Evolutionary conservation across 2,888 invertebrate genomes (phyloP).

Genomic region (Phlogophora meticulosa): DNA sequence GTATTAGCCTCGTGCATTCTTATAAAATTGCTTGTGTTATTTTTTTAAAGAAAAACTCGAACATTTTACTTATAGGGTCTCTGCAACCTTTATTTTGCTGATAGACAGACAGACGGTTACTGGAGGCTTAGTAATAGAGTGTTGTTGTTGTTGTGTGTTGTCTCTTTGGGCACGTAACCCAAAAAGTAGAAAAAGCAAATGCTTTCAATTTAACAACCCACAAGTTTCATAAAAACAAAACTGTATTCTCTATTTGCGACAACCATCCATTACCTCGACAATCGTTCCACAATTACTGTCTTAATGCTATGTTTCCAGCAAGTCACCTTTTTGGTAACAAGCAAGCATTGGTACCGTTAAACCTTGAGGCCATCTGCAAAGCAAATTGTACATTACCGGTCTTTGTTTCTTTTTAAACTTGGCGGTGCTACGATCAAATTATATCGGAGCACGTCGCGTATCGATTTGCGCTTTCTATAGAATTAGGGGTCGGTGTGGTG

Average conservation of each 20-base stretch:
- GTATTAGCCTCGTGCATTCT: too few relatives aligned
- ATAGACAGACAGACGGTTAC: too few relatives aligned
- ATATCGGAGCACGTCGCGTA: slow-evolving; percentile 77
- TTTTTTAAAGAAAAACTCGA: too few relatives aligned
- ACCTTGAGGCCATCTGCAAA: slow-evolving; percentile 47
- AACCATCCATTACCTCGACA: background rate
- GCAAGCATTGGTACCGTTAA: slow-evolving; percentile 42
- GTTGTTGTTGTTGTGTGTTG: too few relatives aligned
- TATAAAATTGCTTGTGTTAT: too few relatives aligned
- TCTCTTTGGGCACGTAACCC: too few relatives aligned
- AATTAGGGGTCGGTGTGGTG: slow-evolving; percentile 72
- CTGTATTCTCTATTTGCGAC: background rate
- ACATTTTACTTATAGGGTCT: too few relatives aligned
- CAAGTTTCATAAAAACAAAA: background rate
- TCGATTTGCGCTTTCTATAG: slow-evolving; percentile 77
- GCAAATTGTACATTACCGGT: slow-evolving; percentile 33
- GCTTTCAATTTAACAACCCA: background rate
- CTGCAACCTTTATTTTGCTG: too few relatives aligned
- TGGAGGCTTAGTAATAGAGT: too few relatives aligned
- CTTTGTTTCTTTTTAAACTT: slow-evolving; percentile 62
- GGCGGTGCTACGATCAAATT: slow-evolving; percentile 73
- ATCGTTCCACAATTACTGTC: slow-evolving; percentile 17
- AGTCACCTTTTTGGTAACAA: slow-evolving; percentile 50
- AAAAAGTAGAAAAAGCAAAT: background rate
- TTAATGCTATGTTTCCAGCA: background rate